Conservation (phyloP, 2,888 invertebrate species). For the Drosophila silvestris region DNA sequence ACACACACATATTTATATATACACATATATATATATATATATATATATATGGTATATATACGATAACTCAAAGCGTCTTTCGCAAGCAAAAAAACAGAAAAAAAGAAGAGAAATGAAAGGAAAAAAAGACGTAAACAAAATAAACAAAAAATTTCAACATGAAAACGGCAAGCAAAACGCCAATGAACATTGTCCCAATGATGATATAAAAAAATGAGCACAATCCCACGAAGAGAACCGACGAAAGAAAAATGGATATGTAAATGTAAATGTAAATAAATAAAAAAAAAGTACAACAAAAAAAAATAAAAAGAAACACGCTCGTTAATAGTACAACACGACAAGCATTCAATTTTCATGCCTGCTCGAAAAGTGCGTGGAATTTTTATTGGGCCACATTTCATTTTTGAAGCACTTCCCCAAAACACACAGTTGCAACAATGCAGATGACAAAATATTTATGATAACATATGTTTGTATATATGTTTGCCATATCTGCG, state of each 20-base stretch:
- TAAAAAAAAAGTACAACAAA: conserved; percentile 21
- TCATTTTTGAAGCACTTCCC: conserved; percentile 16
- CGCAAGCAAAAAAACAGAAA: conserved; percentile 30
- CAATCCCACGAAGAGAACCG: conserved; percentile 21
- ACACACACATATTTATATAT: neutral
- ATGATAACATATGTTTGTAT: conserved; percentile 12
- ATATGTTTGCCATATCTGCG: neutral
- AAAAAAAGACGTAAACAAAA: conserved; percentile 44
- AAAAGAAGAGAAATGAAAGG: conserved; percentile 1
- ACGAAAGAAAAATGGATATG: conserved; percentile 16
- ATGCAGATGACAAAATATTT: conserved; percentile 12
- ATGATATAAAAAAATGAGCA: conserved; percentile 58
- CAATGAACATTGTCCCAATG: conserved; percentile 46
- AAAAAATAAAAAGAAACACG: conserved; percentile 7
- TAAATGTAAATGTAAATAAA: conserved; percentile 54
- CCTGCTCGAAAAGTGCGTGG: conserved; percentile 1
- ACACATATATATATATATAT: neutral
- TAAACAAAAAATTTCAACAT: conserved; percentile 51
- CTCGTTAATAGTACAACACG: conserved; percentile 42
- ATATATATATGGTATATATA: neutral
- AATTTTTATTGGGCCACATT: conserved; percentile 36
- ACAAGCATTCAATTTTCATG: conserved; percentile 22
- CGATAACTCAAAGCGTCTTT: conserved; percentile 39
- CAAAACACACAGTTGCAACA: conserved; percentile 7
- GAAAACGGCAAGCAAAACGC: conserved; percentile 29